Base-by-base conservation (phyloP, 2,888 invertebrate species). In the Nomada ruficornis region DNA sequence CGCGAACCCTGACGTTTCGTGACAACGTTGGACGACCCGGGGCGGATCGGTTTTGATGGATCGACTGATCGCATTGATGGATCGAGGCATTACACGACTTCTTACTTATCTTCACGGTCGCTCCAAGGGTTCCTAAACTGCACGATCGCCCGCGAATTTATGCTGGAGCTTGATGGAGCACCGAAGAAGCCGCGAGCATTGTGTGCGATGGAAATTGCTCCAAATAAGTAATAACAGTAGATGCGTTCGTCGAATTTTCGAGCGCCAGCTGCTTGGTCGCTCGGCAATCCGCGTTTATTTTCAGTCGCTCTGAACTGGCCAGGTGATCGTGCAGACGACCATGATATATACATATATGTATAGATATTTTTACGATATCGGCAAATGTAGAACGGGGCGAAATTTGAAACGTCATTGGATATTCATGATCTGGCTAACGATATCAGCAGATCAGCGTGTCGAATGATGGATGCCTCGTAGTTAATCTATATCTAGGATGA, bases 21-120 rank as follows among this genome's bases (percentile, higher is more conserved):
- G 57, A 65, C 74, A n/a, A 44, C 20, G 65, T 2, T 67, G 50
- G 63, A 76, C 68, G 47, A 79, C 59, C 57, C 69, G n/a, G 9
- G 47, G 2, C 15, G 78, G 50, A 72, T 72, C 76, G 52, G 59
- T 68, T 63, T 60, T 82, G 87, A 86, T 79, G 73, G 84, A 86
- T 82, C 76, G 84, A 76, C 80, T 47, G 84, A 84, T 83, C 71
- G 47, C 68, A 69, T 60, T 78, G 86, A 86, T 80, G 80, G 86
- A 84, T 85, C 75, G 76, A 59, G 59, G 50, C 54, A 36, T 77
- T 80, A 85, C 86, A 83, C 80, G 85, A 78, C 74, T 86, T 86
- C 80, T 86, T 80, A 82, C 87, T 86, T 80, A 82, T 69, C 73
- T 50, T 26, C 20, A 42, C 29, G 42, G 36, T 23, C 7, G 60